Evolutionary conservation across 2,888 invertebrate genomes (phyloP).

Genomic region (Dioctria rufipes): DNA sequence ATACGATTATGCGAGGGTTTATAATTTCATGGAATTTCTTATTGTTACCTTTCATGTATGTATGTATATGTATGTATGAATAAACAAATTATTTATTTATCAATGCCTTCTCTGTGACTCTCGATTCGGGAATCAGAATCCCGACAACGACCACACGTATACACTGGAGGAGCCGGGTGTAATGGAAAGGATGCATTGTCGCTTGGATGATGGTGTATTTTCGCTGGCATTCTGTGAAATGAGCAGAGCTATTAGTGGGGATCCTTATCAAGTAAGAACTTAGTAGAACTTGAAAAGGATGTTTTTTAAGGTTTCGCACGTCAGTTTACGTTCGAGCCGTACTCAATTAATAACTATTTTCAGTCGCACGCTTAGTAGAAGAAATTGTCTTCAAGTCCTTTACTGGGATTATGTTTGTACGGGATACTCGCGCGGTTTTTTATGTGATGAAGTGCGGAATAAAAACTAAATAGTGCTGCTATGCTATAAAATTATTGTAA

Average conservation of each 20-base stretch:
- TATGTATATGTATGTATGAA: constrained; percentile 43
- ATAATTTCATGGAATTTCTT: constrained; percentile 59
- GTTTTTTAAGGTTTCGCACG: constrained; percentile 40
- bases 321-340: constrained; percentile 57
- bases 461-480: not conserved
- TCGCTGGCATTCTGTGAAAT: constrained; percentile 28
- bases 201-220: constrained; percentile 2
- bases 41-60: constrained; percentile 55
- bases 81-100: constrained; percentile 55
- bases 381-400: not conserved
- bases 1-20: constrained; percentile 56
- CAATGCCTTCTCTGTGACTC: constrained; percentile 30
- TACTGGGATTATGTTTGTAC: not conserved
- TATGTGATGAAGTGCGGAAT: not conserved
- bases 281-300: constrained; percentile 56
- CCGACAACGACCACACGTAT: constrained; percentile 19
- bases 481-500: no score
- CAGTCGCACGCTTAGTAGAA: not conserved
- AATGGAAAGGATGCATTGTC: not conserved
- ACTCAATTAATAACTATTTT: constrained; percentile 50
- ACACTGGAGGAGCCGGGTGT: not conserved
- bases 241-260: constrained; percentile 57
- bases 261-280: constrained; percentile 49
- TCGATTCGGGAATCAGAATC: not conserved
- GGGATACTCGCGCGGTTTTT: not conserved